A percentile compares a stretch with the other conserved stretches of the same genome.
These are phyloP conservation scores for Orthosia gothica DNA, from an alignment of 2,888 invertebrate genomes.

Conservation along the genomic window DNA sequence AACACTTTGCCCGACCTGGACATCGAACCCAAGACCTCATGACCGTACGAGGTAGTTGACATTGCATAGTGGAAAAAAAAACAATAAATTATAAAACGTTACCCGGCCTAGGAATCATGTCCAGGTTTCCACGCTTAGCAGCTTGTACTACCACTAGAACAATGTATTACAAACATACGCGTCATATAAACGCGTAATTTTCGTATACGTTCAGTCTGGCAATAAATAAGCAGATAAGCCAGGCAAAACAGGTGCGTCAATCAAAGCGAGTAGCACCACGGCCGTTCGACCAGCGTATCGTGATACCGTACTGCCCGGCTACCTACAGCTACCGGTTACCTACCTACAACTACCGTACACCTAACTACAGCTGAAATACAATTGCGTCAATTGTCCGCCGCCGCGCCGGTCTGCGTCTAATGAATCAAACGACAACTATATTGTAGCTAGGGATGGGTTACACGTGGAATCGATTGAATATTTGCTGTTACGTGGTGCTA, in stretches of 20 bases:
- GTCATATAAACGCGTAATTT: not conserved
- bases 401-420: constrained; percentile 61
- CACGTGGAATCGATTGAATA: not conserved
- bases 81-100: no score
- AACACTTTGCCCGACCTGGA: no score
- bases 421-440: constrained; percentile 77
- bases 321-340: not conserved
- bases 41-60: no score
- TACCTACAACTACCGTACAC: not conserved
- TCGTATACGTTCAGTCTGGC: not conserved
- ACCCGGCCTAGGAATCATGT: not conserved
- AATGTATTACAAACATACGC: no score
- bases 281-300: constrained; percentile 53
- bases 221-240: constrained; percentile 51
- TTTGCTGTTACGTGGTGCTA: not conserved
- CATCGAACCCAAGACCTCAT: no score
- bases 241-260: constrained; percentile 54
- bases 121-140: no score
- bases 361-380: constrained; percentile 63
- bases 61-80: no score
- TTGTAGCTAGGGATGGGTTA: constrained; percentile 31
- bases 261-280: constrained; percentile 49
- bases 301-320: not conserved
- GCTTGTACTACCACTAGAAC: not conserved
- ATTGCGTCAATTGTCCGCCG: constrained; percentile 69